These are phyloP conservation scores for Neocrepidodera transversa DNA, from an alignment of 2,888 invertebrate genomes.

Conservation along the genomic window DNA sequence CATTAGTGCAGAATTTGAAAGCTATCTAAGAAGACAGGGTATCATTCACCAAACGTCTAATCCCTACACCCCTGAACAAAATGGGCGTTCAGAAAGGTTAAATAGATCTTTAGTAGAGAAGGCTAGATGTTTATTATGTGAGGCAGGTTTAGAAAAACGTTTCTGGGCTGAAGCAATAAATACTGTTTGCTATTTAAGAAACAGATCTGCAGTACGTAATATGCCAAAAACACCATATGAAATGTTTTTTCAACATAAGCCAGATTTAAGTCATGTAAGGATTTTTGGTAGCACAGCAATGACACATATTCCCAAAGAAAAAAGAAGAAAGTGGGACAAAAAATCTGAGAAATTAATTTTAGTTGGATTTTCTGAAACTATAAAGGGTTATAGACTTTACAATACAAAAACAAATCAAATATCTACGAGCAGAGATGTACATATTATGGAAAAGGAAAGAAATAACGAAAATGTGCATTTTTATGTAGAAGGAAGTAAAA, in stretches of 20 bases:
- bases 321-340: too few relatives aligned
- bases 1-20: conserved; percentile 34
- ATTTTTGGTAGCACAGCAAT: too few relatives aligned
- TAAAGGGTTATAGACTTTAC: too few relatives aligned
- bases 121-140: too few relatives aligned
- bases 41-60: conserved; percentile 47
- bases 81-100: conserved; percentile 43
- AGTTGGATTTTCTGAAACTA: too few relatives aligned
- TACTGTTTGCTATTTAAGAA: too few relatives aligned
- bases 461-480: too few relatives aligned
- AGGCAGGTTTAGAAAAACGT: conserved; percentile 34
- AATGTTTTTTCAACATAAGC: conserved; percentile 24
- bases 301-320: conserved; percentile 28
- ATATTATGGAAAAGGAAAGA: too few relatives aligned
- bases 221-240: conserved; percentile 16
- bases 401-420: too few relatives aligned
- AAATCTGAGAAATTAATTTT: too few relatives aligned
- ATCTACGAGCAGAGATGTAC: too few relatives aligned
- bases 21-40: conserved; percentile 42
- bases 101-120: conserved; percentile 45
- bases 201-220: conserved; percentile 26
- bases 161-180: conserved; percentile 43
- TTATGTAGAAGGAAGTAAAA: too few relatives aligned
- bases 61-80: conserved; percentile 46
- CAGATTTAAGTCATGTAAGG: conserved; percentile 27